Percentiles rank a stretch among this genome's conserved stretches.
Conservation (phyloP, 23 tunicate species). For the Ciona savignyi region DNA sequence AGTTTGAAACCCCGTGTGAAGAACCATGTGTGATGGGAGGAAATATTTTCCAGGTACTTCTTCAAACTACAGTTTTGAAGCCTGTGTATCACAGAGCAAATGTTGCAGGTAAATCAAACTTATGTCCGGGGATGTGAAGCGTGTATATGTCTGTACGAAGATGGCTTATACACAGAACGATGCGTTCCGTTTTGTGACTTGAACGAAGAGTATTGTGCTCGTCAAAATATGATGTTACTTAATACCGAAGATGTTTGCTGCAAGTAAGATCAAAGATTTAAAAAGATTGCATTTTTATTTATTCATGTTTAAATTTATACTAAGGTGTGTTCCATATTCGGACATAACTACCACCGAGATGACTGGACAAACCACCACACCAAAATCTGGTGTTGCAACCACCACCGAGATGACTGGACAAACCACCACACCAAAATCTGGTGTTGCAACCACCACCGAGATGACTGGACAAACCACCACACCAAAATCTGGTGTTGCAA, state of each 20-base stretch:
- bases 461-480: not conserved
- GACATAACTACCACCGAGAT: not conserved
- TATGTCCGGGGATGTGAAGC: slow-evolving; percentile 57
- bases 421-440: slow-evolving; percentile 17
- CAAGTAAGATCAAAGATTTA: slow-evolving; percentile 46
- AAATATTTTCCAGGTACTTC: slow-evolving; percentile 23
- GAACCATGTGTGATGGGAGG: slow-evolving; percentile 60
- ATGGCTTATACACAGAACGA: slow-evolving; percentile 33
- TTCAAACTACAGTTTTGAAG: too few species aligned
- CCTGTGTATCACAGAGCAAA: too few species aligned
- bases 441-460: not conserved
- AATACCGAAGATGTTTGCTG: slow-evolving; percentile 58
- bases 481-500: slow-evolving; percentile 2
- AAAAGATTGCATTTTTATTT: not conserved
- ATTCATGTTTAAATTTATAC: not conserved
- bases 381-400: slow-evolving; percentile 9
- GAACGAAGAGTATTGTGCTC: slow-evolving; percentile 48
- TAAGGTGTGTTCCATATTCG: slow-evolving; percentile 10
- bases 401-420: slow-evolving; percentile 12
- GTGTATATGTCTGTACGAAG: slow-evolving; percentile 61
- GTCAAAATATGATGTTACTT: slow-evolving; percentile 43
- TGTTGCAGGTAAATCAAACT: slow-evolving; percentile 38
- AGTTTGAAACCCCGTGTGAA: slow-evolving; percentile 50
- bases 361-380: slow-evolving; percentile 10
- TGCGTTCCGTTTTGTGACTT: slow-evolving; percentile 74